Evolutionary conservation across 2,797 vertebrate genomes (phyloP), one percentile per base, ranked within the genome.

Genomic region (Rhabdomys pumilio): DNA sequence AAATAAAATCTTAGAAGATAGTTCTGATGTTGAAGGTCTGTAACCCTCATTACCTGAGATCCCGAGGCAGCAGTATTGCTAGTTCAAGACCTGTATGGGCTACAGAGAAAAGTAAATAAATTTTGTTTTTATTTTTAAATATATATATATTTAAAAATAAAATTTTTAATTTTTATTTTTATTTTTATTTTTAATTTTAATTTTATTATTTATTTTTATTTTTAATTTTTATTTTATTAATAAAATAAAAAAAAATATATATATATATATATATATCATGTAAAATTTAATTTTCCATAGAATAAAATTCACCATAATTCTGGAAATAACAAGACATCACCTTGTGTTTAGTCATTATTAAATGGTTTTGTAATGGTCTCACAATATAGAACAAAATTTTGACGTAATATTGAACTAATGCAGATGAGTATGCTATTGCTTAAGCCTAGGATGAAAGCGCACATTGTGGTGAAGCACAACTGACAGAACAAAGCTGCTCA

Each of bases 201-300:
- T n/a, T n/a, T n/a, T n/a, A n/a, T n/a, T n/a, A n/a, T n/a, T n/a
- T n/a, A n/a, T n/a, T n/a, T n/a, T n/a, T n/a, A n/a, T n/a, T n/a
- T n/a, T n/a, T n/a, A n/a, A n/a, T n/a, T n/a, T n/a, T n/a, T n/a
- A n/a, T n/a, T n/a, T n/a, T n/a, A n/a, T n/a, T n/a, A n/a, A n/a
- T n/a, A n/a, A n/a, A n/a, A n/a, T n/a, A n/a, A n/a, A n/a, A n/a
- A n/a, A n/a, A 44, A 3, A 44, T 44, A 44, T 44, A 44, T 44
- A 44, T 44, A 44, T 44, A 44, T 44, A 34, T 80, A 84, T 86
- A 67, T 41, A 67, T 90, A 65, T 82, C 20, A 8, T 65, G 19
- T 90, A 86, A 72, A 85, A 44, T 13, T 57, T 87, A 75, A 75
- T 75, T 93, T 90, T 9, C 44, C 34, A 14, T 90, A 34, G 90